These are phyloP conservation scores for Chanos chanos DNA, from an alignment of 2,797 vertebrate genomes.

Conservation along the genomic window DNA sequence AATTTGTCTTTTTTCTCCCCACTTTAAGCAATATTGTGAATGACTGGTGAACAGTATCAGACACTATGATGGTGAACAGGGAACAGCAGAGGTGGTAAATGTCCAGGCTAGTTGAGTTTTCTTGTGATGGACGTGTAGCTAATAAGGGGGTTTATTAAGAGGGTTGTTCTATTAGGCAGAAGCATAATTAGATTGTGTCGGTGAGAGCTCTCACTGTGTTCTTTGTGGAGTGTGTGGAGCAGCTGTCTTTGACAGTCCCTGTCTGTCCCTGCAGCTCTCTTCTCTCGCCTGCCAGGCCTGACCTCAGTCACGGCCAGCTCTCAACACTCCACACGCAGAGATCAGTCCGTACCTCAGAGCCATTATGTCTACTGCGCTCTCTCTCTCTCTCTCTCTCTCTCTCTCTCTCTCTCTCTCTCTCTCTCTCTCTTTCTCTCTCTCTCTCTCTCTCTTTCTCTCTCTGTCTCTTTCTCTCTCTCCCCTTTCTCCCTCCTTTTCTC, in stretches of 20 bases:
- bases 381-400: too few relatives aligned
- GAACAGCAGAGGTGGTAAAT: too few relatives aligned
- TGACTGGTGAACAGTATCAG: too few relatives aligned
- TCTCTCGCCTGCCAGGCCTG: slow-evolving; percentile 5
- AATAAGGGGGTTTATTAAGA: slow-evolving; percentile 22
- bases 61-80: too few relatives aligned
- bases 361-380: too few relatives aligned
- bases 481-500: not conserved
- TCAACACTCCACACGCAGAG: too few relatives aligned
- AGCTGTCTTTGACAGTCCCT: slow-evolving; percentile 18
- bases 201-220: slow-evolving; percentile 4
- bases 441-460: not conserved
- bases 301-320: slow-evolving; percentile 12
- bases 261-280: not conserved
- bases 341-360: too few relatives aligned
- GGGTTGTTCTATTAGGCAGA: slow-evolving; percentile 24
- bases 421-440: too few relatives aligned
- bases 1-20: too few relatives aligned
- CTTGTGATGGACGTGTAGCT: slow-evolving; percentile 18
- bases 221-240: slow-evolving; percentile 11
- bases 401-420: too few relatives aligned
- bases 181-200: slow-evolving; percentile 16
- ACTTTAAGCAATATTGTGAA: not conserved
- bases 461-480: not conserved
- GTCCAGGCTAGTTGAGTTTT: slow-evolving; percentile 7